A percentile compares a stretch with the other conserved stretches of the same genome.
These are phyloP conservation scores for Dusona sp. DNA, from an alignment of 2,888 invertebrate species.

Conservation along the genomic window DNA sequence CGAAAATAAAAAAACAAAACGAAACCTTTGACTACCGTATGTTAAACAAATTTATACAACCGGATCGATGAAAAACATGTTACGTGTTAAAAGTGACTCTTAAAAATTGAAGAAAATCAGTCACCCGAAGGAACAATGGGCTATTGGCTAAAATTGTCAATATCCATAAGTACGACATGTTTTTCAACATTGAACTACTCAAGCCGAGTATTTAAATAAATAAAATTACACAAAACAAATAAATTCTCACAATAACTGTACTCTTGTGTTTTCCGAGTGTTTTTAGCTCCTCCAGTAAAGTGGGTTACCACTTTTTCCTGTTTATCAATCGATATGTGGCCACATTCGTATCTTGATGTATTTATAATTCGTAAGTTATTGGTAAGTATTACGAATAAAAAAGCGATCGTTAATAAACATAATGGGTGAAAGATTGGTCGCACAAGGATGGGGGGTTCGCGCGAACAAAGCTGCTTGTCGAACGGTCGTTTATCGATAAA, in stretches of 20 bases:
- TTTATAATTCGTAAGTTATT: background rate
- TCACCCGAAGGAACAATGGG: no score
- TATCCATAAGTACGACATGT: no score
- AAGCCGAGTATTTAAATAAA: background rate
- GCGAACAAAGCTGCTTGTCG: no score
- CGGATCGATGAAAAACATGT: background rate
- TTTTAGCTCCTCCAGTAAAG: background rate
- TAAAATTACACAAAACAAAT: background rate
- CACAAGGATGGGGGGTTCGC: constrained; percentile 24
- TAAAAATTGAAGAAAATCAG: background rate
- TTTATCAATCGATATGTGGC: constrained; percentile 15
- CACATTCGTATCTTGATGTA: constrained; percentile 5
- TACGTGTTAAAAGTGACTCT: background rate
- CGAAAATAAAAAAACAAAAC: background rate
- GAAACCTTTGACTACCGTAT: background rate
- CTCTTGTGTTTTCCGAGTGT: background rate
- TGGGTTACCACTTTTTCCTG: background rate
- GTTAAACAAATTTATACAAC: background rate
- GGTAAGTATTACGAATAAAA: no score
- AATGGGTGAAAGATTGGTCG: constrained; percentile 42
- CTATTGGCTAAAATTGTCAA: no score
- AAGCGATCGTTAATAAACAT: background rate
- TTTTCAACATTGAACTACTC: no score
- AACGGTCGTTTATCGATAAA: no score
- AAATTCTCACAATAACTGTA: background rate